phyloP scores from a whole-genome alignment of 2,797 vertebrate species.

The Chanos chanos region DNA sequence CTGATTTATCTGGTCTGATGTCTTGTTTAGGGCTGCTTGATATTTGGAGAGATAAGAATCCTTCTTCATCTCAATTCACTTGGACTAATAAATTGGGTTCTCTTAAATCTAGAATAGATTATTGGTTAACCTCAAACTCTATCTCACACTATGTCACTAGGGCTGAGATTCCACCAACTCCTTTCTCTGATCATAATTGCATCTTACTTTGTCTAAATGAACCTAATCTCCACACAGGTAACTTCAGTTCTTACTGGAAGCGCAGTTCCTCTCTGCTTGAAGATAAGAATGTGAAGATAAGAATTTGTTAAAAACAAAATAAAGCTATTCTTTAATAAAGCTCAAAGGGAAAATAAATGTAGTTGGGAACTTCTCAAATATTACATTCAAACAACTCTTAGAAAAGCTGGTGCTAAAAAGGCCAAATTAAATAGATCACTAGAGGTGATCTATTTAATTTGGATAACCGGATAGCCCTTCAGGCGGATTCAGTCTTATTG shows the following conservation, averaged over 20 bases:
- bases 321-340: too few species aligned
- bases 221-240: too few species aligned
- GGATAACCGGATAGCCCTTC: background rate
- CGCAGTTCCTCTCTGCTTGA: too few species aligned
- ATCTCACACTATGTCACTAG: background rate
- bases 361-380: background rate
- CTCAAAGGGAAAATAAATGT: background rate
- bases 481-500: background rate
- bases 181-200: background rate
- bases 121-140: background rate
- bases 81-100: background rate
- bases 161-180: background rate
- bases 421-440: background rate
- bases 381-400: too few species aligned
- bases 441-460: background rate
- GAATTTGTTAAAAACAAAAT: too few species aligned
- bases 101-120: background rate
- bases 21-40: background rate
- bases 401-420: background rate
- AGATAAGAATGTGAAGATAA: too few species aligned
- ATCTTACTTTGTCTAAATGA: background rate
- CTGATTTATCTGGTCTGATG: too few species aligned
- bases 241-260: too few species aligned
- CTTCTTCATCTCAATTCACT: background rate
- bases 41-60: background rate